Percentiles rank a stretch among this genome's conserved stretches.
Evolutionary conservation across 2,113 vertebrate species (phyloP).

Genomic region (Balaeniceps rex): DNA sequence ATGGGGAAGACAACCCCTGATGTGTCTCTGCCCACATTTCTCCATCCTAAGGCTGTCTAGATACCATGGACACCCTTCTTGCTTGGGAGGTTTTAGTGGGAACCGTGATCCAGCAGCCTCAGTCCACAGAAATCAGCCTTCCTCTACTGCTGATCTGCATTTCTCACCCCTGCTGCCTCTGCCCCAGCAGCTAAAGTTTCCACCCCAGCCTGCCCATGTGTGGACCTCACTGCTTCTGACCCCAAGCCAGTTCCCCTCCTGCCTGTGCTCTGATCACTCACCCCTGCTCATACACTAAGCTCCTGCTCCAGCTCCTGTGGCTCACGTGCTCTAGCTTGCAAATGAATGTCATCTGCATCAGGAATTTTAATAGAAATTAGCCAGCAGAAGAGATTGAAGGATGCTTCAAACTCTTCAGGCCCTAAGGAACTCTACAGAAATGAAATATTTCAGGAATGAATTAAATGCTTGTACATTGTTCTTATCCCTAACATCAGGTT

Average conservation of each 20-base stretch:
- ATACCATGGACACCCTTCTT: background rate
- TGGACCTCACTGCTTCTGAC: background rate
- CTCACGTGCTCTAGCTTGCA: background rate
- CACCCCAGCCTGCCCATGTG: rapidly evolving
- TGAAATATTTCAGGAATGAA: background rate
- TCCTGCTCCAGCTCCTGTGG: background rate
- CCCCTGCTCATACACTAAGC: background rate
- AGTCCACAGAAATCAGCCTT: background rate
- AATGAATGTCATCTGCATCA: rapidly evolving
- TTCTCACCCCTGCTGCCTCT: background rate
- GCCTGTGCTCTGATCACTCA: background rate
- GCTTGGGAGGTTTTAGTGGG: background rate
- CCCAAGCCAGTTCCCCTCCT: background rate
- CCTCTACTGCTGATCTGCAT: background rate
- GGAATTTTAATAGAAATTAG: background rate
- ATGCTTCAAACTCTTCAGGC: background rate
- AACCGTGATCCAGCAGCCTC: background rate
- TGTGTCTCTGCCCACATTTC: background rate
- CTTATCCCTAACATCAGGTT: background rate
- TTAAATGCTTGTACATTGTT: background rate
- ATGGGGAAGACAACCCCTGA: background rate
- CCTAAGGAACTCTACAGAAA: background rate
- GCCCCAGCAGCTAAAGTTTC: background rate
- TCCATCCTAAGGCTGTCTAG: background rate
- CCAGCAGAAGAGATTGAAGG: background rate